Base-by-base conservation (phyloP, 2,888 invertebrate species). In the Philhelius pedissequus region DNA sequence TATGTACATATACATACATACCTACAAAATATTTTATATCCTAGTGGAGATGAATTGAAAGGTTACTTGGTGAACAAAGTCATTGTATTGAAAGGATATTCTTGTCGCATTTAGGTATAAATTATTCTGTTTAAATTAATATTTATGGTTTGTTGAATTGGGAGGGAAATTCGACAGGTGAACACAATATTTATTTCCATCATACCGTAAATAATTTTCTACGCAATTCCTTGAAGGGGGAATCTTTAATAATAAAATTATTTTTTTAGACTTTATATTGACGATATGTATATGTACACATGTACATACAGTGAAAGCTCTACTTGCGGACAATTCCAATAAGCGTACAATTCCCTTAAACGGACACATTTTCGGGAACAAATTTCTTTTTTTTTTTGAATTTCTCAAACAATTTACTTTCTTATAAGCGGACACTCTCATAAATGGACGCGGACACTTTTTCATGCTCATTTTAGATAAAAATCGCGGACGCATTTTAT, bases 91-190 rank as follows among this genome's bases (percentile, higher is more conserved):
- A 64, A 64, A 64, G 64, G 64, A 48, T 48, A 64, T 64, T 64
- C 48, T 32, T 64, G 64, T 64, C 32, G 30, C 30, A 64, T 32
- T 30, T 32, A n/a, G n/a, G n/a, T n/a, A 48, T 13, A 22, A 68
- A 68, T 25, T 50, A 66, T 66, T 66, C 15, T n/a, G 32, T 48
- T 64, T 62, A 48, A 64, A 64, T 64, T 68, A 66, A 80, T 79
- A 84, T 76, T 80, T 50, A 80, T 76, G 84, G 75, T 71, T 56
- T 76, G 58, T 43, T 64, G 80, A 54, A 18, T 68, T 70, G 13
- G 45, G 40, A 84, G 80, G 80, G 84, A 80, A 76, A 75, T 76
- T 50, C 32, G 68, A 75, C 80, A 84, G 84, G 71, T 84, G 84
- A 73, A 56, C 9, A 35, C n/a, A 74, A 74, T 64, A 58, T 74